Conservation (phyloP, 1,140 invertebrate species). For the Lutraria rhynchaena region DNA sequence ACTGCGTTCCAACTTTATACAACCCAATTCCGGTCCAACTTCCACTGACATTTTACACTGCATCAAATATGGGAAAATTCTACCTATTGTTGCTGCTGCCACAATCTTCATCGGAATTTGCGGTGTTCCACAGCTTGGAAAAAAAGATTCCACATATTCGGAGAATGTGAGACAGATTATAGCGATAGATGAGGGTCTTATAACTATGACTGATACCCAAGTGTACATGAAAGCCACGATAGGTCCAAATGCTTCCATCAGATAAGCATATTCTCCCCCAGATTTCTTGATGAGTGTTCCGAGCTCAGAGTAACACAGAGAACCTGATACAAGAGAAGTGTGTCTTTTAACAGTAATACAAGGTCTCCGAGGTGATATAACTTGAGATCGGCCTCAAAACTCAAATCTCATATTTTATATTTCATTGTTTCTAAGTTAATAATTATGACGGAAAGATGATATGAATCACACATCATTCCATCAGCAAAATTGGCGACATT, state of each 20-base stretch:
- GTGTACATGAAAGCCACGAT: constrained; percentile 95
- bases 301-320: constrained; percentile 91
- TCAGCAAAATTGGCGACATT: no score
- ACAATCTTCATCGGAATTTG: constrained; percentile 65
- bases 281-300: constrained; percentile 87
- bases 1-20: no score
- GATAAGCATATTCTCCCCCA: constrained; percentile 78
- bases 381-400: not conserved
- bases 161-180: constrained; percentile 75
- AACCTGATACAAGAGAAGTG: constrained; percentile 84
- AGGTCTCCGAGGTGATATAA: not conserved
- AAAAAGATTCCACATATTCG: constrained; percentile 68
- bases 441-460: not conserved
- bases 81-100: constrained; percentile 70
- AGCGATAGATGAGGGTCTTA: constrained; percentile 87
- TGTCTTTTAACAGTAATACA: not conserved
- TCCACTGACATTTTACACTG: no score
- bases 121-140: constrained; percentile 71
- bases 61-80: no score
- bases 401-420: no score
- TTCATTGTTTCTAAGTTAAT: not conserved
- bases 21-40: no score
- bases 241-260: constrained; percentile 73
- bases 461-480: no score
- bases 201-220: constrained; percentile 85